Base-by-base conservation (phyloP, 64 coral and sea anemone species). In the Cladopsammia gracilis region DNA sequence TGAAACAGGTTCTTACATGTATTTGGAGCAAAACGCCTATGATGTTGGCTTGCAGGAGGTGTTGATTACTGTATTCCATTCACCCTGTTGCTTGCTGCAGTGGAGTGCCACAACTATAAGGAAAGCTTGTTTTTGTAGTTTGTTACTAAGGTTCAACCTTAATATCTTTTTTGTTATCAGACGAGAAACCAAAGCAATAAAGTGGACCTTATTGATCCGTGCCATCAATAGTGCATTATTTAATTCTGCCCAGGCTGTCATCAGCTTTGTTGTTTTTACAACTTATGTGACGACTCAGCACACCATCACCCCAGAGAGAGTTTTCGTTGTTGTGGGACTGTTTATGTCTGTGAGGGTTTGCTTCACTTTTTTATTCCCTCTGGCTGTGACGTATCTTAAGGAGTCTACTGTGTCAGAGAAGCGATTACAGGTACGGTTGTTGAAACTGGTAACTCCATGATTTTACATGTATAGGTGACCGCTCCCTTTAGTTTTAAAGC, bases 301-400 rank as follows among this genome's bases (percentile, higher is more conserved):
- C 10, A 71, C 71, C 3, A 76, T 99, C 8, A 96, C 76, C 0
- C 70, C 98, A 13, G 86, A 90, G 60, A 94, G 84, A 77, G 91
- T 99, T 43, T 96, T 99, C 70, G 93, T 95, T 49, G 98, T 99
- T 6, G 34, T 99, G 43, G 98, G 94, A 50, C 62, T 99, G 44
- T 91, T 99, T 42, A 76, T 90, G 48, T 77, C 94, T 8, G 74
- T 80, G 18, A 76, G 95, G 20, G 20, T 88, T 23, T 24, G 52
- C 6, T 73, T 99, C 72, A 94, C 94, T 7, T 51, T 85, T 14
- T 99, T 99, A 73, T 43, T 99, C 70, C 85, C 88, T 13, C 24
- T 75, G 25, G 90, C 88, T 52, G 68, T 99, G 23, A 95, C 93
- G 91, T 89, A 86, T 49, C 58, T 96, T 2, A 96, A 93, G 47